These are phyloP conservation scores for Tachina grossa DNA, from an alignment of 2,888 invertebrate species.

Conservation along the genomic window DNA sequence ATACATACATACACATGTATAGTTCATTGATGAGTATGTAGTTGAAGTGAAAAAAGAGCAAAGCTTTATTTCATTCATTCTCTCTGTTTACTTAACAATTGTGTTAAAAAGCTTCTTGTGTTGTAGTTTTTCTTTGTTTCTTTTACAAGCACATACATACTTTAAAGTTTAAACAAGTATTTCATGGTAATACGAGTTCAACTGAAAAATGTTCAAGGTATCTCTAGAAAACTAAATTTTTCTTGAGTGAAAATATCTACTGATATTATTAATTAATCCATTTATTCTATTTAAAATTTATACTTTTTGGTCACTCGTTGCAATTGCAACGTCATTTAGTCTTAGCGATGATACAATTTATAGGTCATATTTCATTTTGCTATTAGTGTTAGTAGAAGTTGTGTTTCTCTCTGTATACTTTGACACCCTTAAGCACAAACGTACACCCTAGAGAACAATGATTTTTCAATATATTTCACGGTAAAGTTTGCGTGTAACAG, in stretches of 20 bases:
- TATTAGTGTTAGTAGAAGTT: neutral
- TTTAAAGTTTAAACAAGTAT: no score
- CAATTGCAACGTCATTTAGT: slow-evolving; percentile 53
- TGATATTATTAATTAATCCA: neutral
- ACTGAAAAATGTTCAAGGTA: no score
- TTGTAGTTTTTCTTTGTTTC: neutral
- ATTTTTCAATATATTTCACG: neutral
- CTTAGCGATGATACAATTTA: slow-evolving; percentile 42
- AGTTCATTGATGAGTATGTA: no score
- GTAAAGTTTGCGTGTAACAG: slow-evolving; percentile 2
- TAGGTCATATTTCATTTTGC: slow-evolving; percentile 58
- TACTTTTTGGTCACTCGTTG: slow-evolving; percentile 20
- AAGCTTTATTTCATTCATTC: neutral
- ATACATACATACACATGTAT: neutral
- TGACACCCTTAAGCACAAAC: neutral
- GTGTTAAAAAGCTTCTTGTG: neutral
- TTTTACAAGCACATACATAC: neutral
- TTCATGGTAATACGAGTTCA: no score
- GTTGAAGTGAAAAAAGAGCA: neutral
- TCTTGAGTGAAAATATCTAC: no score
- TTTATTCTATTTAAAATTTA: no score
- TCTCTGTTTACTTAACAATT: neutral
- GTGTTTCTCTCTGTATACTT: neutral
- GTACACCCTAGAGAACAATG: neutral
- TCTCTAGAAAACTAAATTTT: no score